Evolutionary conservation across 1,140 invertebrate genomes (phyloP).

Genomic region (Belonocnema kinseyi): DNA sequence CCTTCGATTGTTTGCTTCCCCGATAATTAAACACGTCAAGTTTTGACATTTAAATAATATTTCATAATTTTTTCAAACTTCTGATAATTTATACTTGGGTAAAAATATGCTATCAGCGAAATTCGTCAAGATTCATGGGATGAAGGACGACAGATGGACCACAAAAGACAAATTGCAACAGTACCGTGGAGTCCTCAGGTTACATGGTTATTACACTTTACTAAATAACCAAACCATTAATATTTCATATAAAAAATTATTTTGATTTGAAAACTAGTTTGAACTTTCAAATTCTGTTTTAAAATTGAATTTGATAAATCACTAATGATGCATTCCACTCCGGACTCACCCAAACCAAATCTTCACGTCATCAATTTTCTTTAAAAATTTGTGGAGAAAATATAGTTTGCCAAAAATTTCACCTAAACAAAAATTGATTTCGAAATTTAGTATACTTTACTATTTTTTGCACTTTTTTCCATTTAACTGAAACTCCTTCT

Average conservation of each 20-base stretch:
- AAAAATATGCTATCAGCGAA: slow-evolving; percentile 35
- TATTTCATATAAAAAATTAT: slow-evolving; percentile 34
- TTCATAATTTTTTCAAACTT: not conserved
- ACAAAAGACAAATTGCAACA: slow-evolving; percentile 80
- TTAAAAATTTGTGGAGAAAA: too few species aligned
- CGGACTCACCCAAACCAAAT: too few species aligned
- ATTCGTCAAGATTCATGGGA: slow-evolving; percentile 77
- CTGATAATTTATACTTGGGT: not conserved
- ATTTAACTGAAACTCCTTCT: too few species aligned
- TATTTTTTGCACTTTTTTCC: too few species aligned
- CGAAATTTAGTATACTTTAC: too few species aligned
- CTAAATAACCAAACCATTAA: slow-evolving; percentile 35
- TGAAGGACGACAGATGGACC: slow-evolving; percentile 79
- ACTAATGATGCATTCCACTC: too few species aligned
- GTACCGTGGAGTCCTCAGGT: slow-evolving; percentile 79
- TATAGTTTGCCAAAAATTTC: too few species aligned
- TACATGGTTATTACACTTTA: slow-evolving; percentile 75
- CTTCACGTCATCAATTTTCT: too few species aligned
- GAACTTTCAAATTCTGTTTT: not conserved
- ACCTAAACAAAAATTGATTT: too few species aligned
- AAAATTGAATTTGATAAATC: not conserved
- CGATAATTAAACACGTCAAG: slow-evolving; percentile 34
- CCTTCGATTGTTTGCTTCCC: slow-evolving; percentile 9
- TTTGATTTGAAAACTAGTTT: not conserved
- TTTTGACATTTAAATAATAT: slow-evolving; percentile 23